Conservation (phyloP, 2,113 vertebrate species). For the Thinocorus orbignyianus region DNA sequence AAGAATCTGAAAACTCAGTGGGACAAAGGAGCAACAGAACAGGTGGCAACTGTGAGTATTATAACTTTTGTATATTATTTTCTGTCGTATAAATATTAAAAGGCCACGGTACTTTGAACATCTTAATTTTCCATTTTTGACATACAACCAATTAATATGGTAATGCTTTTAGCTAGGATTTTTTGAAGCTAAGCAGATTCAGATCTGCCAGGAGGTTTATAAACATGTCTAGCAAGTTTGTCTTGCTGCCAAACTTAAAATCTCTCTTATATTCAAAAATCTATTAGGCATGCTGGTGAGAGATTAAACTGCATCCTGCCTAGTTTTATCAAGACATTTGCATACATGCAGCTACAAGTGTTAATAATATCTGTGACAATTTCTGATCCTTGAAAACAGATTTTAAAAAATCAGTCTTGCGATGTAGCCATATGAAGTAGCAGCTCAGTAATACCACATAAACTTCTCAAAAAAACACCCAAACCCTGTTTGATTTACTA, state of each 20-base stretch:
- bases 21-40: constrained; percentile 77
- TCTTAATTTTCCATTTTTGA: constrained; percentile 49
- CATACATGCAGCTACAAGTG: not conserved
- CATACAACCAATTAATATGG: constrained; percentile 35
- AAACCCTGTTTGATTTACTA: not conserved
- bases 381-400: constrained; percentile 14
- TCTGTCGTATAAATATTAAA: not conserved
- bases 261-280: constrained; percentile 36
- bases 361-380: constrained; percentile 19
- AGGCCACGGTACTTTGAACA: not conserved
- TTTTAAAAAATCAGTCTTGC: constrained; percentile 19
- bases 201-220: constrained; percentile 41
- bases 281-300: constrained; percentile 17
- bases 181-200: constrained; percentile 54
- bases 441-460: not conserved
- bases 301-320: constrained; percentile 28
- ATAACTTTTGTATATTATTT: not conserved
- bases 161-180: constrained; percentile 16
- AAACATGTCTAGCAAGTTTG: constrained; percentile 37
- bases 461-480: not conserved
- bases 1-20: constrained; percentile 82
- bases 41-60: constrained; percentile 85
- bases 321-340: constrained; percentile 24
- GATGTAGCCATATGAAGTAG: not conserved
- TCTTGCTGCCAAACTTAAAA: constrained; percentile 56